A percentile compares a stretch with the other conserved stretches of the same genome.
Conservation (phyloP, 92 coral and sea anemone genomes). For the Galaxea fascicularis region DNA sequence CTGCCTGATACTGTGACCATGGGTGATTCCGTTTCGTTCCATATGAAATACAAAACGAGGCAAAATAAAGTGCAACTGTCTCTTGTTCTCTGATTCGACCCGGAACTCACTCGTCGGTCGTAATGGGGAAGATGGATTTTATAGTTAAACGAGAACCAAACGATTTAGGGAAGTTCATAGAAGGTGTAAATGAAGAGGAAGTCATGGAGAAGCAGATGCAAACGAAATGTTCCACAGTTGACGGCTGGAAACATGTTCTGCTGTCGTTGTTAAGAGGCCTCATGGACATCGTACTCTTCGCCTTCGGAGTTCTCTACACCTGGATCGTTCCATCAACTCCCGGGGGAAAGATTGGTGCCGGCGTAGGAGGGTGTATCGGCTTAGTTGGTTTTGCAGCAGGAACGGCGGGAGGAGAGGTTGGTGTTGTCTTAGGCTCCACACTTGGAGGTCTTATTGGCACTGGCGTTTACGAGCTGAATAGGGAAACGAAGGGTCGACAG, state of each 20-base stretch:
- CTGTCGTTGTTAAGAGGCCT: slow-evolving; percentile 49
- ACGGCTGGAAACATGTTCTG: background rate
- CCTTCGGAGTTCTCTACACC: slow-evolving; percentile 71
- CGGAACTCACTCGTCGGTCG: too few relatives aligned
- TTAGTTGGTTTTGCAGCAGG: slow-evolving; percentile 37
- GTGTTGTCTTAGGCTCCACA: slow-evolving; percentile 37
- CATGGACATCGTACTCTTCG: slow-evolving; percentile 54
- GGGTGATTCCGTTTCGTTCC: too few relatives aligned
- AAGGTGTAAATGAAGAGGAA: background rate
- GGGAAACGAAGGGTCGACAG: background rate
- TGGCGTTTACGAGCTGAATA: slow-evolving; percentile 43
- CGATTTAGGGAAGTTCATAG: background rate
- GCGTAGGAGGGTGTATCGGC: slow-evolving; percentile 63
- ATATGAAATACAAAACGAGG: too few relatives aligned
- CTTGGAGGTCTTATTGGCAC: slow-evolving; percentile 66
- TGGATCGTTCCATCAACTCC: slow-evolving; percentile 65
- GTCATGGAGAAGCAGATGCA: background rate
- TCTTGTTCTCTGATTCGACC: too few relatives aligned
- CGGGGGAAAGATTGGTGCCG: slow-evolving; percentile 61
- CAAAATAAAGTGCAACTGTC: too few relatives aligned
- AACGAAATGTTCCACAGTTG: background rate
- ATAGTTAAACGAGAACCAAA: background rate
- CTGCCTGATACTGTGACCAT: too few relatives aligned
- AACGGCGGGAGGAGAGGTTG: slow-evolving; percentile 22
- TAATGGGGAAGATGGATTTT: too few relatives aligned